Base-by-base conservation (phyloP, 2,113 vertebrate species). In the Ancistrus triradiatus region DNA sequence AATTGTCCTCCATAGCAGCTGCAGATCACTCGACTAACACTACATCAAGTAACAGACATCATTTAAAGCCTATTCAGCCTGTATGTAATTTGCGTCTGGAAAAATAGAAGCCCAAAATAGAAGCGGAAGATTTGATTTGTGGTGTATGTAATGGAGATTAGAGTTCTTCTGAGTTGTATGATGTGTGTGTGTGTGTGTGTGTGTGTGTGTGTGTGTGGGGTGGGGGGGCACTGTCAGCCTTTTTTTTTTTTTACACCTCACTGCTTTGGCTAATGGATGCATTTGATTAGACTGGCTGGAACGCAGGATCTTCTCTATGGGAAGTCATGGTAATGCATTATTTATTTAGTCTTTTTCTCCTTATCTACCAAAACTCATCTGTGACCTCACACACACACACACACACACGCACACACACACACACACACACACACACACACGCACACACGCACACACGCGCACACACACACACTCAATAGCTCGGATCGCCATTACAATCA, bases 241-340 rank as follows among this genome's bases (percentile, higher is more conserved):
- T 61, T 69, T 69, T 66, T 15, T 61, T 69, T 69, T 17, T 79
- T 85, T 85, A 80, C 85, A 87, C 83, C 84, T 85, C 84, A 75
- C 63, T 85, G 77, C 64, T 44, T 85, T 71, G 63, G 74, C 79
- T 87, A 86, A 88, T 87, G 77, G 80, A 82, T 81, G 75, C 78
- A 79, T 84, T 84, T 84, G 74, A 79, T 84, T 80, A 73, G 63
- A 74, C 66, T 66, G 63, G 22, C 75, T 78, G 69, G 61, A 76
- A 71, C 43, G 38, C 53, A 65, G 47, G 68, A 44, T 55, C 48
- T 14, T 66, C 18, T 49, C 67, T 56, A 66, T 74, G 59, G 70
- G 71, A 66, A 33, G 70, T 63, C 37, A 21, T 76, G 59, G 22
- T 25, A 43, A 72, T 74, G 74, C 77, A 80, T 76, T 81, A 83